Evolutionary conservation across 1,140 invertebrate species (phyloP).

Genomic region (Plectus sambesii): DNA sequence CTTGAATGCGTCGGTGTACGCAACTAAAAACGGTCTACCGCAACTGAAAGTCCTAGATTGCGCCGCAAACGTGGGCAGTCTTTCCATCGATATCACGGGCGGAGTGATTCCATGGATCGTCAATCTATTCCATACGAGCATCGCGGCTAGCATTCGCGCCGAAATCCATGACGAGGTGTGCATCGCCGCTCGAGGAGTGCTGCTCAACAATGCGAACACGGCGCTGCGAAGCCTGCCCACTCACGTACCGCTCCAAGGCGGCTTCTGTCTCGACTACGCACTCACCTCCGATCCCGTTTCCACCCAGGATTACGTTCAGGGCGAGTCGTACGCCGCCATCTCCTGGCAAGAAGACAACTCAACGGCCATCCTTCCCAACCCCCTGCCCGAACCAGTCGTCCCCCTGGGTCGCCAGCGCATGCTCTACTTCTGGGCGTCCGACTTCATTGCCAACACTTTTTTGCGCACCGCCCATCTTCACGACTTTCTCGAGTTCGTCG

Average conservation of each 20-base stretch:
- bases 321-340: too few species aligned
- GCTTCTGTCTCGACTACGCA: conserved; percentile 36
- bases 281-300: conserved; percentile 27
- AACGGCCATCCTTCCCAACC: too few species aligned
- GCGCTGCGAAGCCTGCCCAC: conserved; percentile 30
- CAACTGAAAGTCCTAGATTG: conserved; percentile 26
- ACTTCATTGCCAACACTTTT: too few species aligned
- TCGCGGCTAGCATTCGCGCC: conserved; percentile 24
- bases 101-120: conserved; percentile 40
- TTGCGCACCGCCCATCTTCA: too few species aligned
- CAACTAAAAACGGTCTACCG: conserved; percentile 26
- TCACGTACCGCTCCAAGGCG: conserved; percentile 22
- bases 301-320: too few species aligned
- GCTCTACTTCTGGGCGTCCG: too few species aligned
- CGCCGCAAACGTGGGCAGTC: conserved; percentile 20
- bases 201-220: conserved; percentile 32
- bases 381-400: too few species aligned
- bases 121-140: conserved; percentile 30
- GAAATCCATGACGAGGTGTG: conserved; percentile 37
- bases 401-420: too few species aligned
- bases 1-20: conserved; percentile 20
- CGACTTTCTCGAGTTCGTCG: too few species aligned
- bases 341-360: too few species aligned
- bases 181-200: conserved; percentile 15
- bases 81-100: conserved; percentile 31